Evolutionary conservation across 2,113 vertebrate genomes (phyloP), one percentile per base, ranked within the genome.

Genomic region (Seriola quinqueradiata): DNA sequence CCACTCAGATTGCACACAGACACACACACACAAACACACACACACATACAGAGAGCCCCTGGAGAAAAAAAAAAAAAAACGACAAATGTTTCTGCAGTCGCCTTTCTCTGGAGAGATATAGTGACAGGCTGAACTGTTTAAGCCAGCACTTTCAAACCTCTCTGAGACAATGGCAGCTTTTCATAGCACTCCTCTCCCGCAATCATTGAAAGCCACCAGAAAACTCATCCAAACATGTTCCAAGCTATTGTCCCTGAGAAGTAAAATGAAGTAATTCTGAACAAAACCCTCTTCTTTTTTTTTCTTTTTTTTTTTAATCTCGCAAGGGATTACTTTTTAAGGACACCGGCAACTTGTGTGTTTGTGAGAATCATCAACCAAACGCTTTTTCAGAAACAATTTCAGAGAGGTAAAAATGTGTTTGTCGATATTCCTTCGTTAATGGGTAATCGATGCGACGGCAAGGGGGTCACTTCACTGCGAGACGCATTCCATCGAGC

Each of bases 361-460:
- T 70, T 86, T 82, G 55, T 50, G 25, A 75, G 55, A 79, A 59
- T 69, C n/a, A 25, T 58, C 57, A 57, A 59, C 25, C 55, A 63
- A 82, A 82, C 34, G 63, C 61, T 36, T 76, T 85, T 86, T 84
- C 63, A 75, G 13, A 70, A 75, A 70, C 7, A 3, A 72, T 83
- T 78, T 79, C 65, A 70, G 44, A 77, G 65, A 74, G 38, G 25
- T 61, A 78, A 75, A 59, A 75, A 87, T 81, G 36, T 13, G 36
- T 85, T 87, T 84, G 74, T 81, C 88, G 28, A 91, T 94, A 70
- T 71, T 77, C 36, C 58, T 74, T 75, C 21, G 64, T 90, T 90
- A 89, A 91, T 91, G 75, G 71, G 57, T 65, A 83, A 91, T 91
- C 81, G 83, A 86, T 90, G 79, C 0, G 17, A 64, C 42, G 16